A percentile compares a stretch with the other conserved stretches of the same genome.
phyloP scores from a whole-genome alignment of 2,113 vertebrate genomes.

The Anhinga anhinga region DNA sequence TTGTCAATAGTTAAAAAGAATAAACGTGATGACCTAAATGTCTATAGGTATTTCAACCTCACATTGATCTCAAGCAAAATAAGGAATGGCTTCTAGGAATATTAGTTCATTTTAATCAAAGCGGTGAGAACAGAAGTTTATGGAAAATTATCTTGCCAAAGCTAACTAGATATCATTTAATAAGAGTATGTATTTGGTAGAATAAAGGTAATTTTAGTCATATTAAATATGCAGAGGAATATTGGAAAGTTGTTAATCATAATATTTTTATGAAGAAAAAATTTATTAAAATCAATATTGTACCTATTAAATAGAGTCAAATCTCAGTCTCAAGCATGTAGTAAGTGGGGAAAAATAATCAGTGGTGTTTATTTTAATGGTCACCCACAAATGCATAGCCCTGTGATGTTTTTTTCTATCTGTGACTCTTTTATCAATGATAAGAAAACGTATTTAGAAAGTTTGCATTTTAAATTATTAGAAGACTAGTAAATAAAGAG shows the following conservation, averaged over 20 bases:
- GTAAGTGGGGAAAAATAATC: not conserved
- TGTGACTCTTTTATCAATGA: not conserved
- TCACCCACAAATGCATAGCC: not conserved
- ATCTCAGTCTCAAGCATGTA: not conserved
- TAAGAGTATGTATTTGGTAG: not conserved
- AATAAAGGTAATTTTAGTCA: not conserved
- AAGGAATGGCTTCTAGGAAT: not conserved
- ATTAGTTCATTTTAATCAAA: conserved; percentile 5
- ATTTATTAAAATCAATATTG: not conserved
- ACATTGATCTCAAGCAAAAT: not conserved
- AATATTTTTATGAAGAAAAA: conserved; percentile 18
- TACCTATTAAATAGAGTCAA: not conserved
- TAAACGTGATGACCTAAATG: not conserved
- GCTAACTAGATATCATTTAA: not conserved
- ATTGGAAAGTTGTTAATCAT: not conserved
- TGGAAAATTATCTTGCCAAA: conserved; percentile 30
- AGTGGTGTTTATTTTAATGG: not conserved
- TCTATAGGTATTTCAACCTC: not conserved
- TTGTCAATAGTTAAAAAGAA: not conserved
- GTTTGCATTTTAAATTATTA: not conserved
- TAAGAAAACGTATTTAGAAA: not conserved
- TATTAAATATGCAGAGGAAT: not conserved
- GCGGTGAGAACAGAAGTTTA: not conserved
- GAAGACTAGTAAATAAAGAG: not conserved
- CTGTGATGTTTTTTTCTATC: not conserved